Conservation (phyloP, 2,797 vertebrate species). For the Clarias pachynema region DNA sequence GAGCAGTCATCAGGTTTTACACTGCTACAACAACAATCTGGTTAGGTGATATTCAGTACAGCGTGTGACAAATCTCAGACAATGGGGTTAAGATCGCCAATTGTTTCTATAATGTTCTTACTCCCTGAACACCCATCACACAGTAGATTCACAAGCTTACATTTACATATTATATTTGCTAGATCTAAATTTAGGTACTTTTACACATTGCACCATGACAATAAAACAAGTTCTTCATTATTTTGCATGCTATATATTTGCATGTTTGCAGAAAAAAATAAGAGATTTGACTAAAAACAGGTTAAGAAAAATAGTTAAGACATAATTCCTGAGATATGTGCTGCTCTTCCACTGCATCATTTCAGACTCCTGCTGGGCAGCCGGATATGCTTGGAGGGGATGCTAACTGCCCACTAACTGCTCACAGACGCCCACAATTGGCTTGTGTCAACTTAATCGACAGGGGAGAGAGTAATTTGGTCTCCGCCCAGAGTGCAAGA, state of each 20-base stretch:
- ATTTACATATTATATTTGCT: constrained; percentile 1
- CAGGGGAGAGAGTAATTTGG: constrained; percentile 16
- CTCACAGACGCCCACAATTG: constrained; percentile 17
- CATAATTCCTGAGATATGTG: neutral
- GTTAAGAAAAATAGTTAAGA: neutral
- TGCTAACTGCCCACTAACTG: constrained; percentile 22
- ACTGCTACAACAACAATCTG: neutral
- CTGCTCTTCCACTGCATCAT: neutral
- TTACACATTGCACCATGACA: neutral
- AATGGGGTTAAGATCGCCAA: neutral
- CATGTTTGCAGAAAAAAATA: neutral
- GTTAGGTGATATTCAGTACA: neutral
- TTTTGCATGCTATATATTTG: neutral
- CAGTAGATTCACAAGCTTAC: neutral
- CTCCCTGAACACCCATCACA: neutral
- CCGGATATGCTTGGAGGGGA: constrained; percentile 1
- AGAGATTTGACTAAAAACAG: neutral
- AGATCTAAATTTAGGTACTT: neutral
- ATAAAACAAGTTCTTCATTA: neutral
- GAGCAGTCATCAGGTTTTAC: neutral
- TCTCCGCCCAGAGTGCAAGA: constrained; percentile 16
- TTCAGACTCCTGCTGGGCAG: constrained; percentile 3
- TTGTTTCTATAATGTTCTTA: neutral
- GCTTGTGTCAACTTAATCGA: constrained; percentile 14
- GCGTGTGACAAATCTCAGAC: neutral